Base-by-base conservation (phyloP, 2,888 invertebrate genomes). In the Zootermopsis nevadensis region DNA sequence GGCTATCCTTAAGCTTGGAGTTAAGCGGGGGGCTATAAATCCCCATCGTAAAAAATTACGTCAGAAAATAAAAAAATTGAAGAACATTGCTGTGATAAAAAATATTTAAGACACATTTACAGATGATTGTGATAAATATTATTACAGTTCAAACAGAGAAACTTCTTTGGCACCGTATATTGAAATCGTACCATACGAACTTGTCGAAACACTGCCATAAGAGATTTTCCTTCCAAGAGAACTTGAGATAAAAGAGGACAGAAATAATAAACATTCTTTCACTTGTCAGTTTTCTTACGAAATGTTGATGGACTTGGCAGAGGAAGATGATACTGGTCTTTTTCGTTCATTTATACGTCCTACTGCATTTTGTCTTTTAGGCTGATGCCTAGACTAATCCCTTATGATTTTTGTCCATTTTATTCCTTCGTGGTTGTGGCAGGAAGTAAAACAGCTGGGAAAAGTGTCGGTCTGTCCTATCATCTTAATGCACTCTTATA, bases 321-420 rank as follows among this genome's bases (percentile, higher is more conserved):
- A 27, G 74, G 33, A 42, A 35, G n/a, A n/a, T 38, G 74, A 24
- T 0, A 24, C 74, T 74, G 38, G 74, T 15, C 74, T 74, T 35
- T 42, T 74, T 74, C 74, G 38, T 74, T 74, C 74, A 74, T 74
- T 42, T 35, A 74, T 38, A 79, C 66, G n/a, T 60, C 33, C 7
- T 55, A 53, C 53, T 77, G 31, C 77, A 53, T 30, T 19, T 53
- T 53, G 77, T 79, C 33, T 38, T 33, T 33, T 60, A 74, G 60
- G 79, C 24, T 66, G 82, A 38, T 82, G 48, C 82, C 82, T 38
- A 27, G 35, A 82, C 82, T 84, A 82, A 82, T 84, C 74, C 84
- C 84, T 82, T 84, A 84, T 84, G 84, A 84, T 84, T 84, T 80
- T 80, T 82, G 84, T 80, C 84, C 82, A 82, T 82, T 82, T 82